Percentiles rank a stretch among this genome's conserved stretches.
phyloP scores from a whole-genome alignment of 2,113 vertebrate genomes.

The Heteronetta atricapilla region DNA sequence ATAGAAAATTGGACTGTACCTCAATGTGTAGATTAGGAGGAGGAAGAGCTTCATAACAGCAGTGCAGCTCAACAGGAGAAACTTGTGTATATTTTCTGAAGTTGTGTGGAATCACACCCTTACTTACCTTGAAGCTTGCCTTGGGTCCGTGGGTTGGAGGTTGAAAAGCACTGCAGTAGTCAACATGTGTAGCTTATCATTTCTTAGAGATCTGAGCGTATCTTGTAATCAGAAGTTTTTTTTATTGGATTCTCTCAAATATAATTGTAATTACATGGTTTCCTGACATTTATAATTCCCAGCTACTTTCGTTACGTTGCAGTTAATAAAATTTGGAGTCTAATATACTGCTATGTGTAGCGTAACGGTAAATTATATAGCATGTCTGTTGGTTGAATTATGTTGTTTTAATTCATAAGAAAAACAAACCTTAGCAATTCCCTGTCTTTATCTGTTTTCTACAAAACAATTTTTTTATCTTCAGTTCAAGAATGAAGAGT shows the following conservation, averaged over 20 bases:
- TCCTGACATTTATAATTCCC: neutral
- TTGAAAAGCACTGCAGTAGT: neutral
- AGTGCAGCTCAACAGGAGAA: neutral
- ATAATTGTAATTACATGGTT: neutral
- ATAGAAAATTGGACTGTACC: neutral
- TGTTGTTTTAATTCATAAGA: neutral
- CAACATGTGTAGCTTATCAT: neutral
- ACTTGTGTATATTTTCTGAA: neutral
- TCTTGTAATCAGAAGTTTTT: neutral
- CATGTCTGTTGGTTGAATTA: neutral
- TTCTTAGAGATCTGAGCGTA: neutral
- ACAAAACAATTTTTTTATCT: neutral
- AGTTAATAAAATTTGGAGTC: neutral
- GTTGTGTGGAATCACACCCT: neutral
- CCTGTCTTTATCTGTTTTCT: neutral
- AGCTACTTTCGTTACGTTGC: neutral
- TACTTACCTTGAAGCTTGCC: neutral
- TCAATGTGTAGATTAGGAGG: neutral
- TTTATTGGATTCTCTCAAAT: neutral
- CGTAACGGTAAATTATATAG: neutral
- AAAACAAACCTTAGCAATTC: neutral
- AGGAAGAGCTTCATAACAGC: neutral
- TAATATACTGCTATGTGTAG: neutral
- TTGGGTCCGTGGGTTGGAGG: neutral
- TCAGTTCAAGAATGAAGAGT: neutral